Evolutionary conservation across 2,888 invertebrate species (phyloP).

Genomic region (Phyllotreta cruciferae): DNA sequence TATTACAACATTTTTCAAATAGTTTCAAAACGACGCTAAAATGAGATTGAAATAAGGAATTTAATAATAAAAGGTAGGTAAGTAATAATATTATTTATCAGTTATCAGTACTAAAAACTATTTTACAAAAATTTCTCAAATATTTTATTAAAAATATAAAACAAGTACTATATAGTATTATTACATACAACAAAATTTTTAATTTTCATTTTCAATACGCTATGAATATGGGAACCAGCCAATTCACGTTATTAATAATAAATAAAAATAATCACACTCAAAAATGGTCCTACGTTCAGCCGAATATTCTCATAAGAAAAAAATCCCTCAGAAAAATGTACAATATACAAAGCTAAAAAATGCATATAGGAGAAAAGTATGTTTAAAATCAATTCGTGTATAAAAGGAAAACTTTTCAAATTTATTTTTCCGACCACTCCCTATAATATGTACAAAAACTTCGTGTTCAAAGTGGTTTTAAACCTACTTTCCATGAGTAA

Average conservation of each 20-base stretch:
- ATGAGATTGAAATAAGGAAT: conserved; percentile 12
- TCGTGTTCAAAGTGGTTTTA: no score
- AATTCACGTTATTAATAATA: conserved; percentile 21
- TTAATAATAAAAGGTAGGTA: conserved; percentile 23
- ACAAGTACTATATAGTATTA: conserved; percentile 28
- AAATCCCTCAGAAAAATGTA: conserved; percentile 7
- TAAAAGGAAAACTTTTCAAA: no score
- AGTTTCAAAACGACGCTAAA: no score
- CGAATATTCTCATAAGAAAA: conserved; percentile 10
- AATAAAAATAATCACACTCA: conserved; percentile 29
- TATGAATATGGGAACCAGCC: conserved; percentile 23
- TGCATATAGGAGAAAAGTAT: not conserved
- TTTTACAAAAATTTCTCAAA: conserved; percentile 29
- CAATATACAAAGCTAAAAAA: conserved; percentile 13
- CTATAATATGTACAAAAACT: no score
- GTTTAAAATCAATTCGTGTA: no score
- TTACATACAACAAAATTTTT: conserved; percentile 28
- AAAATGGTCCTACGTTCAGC: conserved; percentile 17
- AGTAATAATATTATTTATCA: not conserved
- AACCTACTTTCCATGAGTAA: no score
- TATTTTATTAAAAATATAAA: conserved; percentile 36
- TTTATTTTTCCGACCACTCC: no score
- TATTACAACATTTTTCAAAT: no score
- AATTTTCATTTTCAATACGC: conserved; percentile 1
- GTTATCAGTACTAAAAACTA: conserved; percentile 27